Evolutionary conservation across 2,888 invertebrate genomes (phyloP).

Genomic region (Ennomos fuscantarius): DNA sequence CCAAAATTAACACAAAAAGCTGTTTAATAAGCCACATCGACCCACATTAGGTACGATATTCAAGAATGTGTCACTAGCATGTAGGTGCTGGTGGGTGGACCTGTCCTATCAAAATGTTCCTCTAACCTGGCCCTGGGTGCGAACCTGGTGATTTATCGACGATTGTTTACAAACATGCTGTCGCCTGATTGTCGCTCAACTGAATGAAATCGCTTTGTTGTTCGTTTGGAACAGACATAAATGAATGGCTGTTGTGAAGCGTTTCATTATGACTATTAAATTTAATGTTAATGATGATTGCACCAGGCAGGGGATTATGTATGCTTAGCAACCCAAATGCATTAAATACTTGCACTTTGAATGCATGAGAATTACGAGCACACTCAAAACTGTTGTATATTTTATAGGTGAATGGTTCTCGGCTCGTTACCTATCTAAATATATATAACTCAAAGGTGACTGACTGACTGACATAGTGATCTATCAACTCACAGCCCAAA

Average conservation of each 20-base stretch:
- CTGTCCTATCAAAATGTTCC: conserved; percentile 29
- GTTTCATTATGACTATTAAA: no score
- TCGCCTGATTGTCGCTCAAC: conserved; percentile 22
- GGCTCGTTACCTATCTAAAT: no score
- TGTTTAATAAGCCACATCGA: conserved; percentile 26
- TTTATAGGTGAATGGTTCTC: no score
- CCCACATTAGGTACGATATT: conserved; percentile 29
- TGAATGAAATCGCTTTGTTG: conserved; percentile 15
- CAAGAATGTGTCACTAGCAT: conserved; percentile 32
- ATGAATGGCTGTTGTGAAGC: neutral
- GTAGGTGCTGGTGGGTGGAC: conserved; percentile 41
- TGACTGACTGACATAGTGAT: no score
- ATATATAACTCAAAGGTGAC: no score
- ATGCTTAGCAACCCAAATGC: no score
- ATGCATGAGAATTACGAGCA: no score
- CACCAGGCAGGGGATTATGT: no score
- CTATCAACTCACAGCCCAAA: no score
- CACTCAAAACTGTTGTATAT: no score
- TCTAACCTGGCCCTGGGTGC: conserved; percentile 25
- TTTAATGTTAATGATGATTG: no score
- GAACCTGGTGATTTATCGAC: conserved; percentile 32
- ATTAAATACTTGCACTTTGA: no score
- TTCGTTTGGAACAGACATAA: neutral
- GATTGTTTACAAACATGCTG: conserved; percentile 33
- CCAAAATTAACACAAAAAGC: conserved; percentile 28